Evolutionary conservation across 2,113 vertebrate genomes (phyloP), one percentile per base, ranked within the genome.

Genomic region (Oryctolagus cuniculus): DNA sequence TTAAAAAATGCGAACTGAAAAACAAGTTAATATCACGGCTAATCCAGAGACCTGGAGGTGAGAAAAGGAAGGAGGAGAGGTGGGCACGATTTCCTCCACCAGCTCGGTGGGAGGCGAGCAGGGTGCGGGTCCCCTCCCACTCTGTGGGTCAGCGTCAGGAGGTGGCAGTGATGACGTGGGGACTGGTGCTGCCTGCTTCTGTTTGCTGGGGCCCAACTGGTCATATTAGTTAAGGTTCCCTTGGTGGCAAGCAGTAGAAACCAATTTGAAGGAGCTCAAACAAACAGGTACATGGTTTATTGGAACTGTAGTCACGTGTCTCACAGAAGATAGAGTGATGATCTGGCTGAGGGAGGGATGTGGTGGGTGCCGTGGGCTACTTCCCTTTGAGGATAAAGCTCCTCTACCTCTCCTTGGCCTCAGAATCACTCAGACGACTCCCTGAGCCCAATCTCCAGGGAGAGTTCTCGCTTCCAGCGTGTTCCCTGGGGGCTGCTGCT

Each of bases 181-280:
- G n/a, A 31, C 10, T 38, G 31, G 87, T 78, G 31, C 58, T 3
- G 9, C 66, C 36, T 75, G 12, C 51, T 82, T 91, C 86, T 84
- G 21, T 77, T 58, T 87, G 58, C 73, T 87, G 53, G 77, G 64
- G 38, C 51, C 86, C 38, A 78, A 6, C n/a, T 21, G 51, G 49
- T 34, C 34, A 5, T 53, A 67, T 74, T 87, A 21, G 74, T 83
- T 79, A 89, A 79, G 55, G 63, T 63, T 96, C 31, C 94, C 80
- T 91, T 70, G 72, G 67, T 53, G 91, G 72, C 55, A 93, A 88
- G 72, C 55, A 69, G 80, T 66, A 89, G 84, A 78, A 95, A 87
- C 55, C 67, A 72, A 90, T 85, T 87, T 84, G 38, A 90, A 80
- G n/a, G 53, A 74, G 81, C 38, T 87, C 94, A 91, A 94, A 49